Percentiles rank a stretch among this genome's conserved stretches.
These are phyloP conservation scores for Lepidocolaptes lacrymiger DNA, from an alignment of 2,797 vertebrate species.

Conservation along the genomic window DNA sequence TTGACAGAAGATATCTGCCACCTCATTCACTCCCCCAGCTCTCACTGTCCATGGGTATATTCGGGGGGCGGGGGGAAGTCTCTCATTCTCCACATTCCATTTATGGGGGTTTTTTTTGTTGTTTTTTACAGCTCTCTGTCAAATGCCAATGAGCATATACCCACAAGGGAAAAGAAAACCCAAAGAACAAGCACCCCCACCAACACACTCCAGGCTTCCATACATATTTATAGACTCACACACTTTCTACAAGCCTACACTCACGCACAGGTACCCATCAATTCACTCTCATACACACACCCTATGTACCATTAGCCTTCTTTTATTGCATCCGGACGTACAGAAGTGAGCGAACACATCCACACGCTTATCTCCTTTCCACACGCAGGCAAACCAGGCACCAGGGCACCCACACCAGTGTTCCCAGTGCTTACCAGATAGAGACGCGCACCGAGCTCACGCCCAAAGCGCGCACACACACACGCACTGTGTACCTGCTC, in stretches of 20 bases:
- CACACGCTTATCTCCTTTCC: rapidly evolving
- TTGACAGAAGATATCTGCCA: neutral
- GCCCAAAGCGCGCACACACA: neutral
- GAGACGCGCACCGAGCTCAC: rapidly evolving
- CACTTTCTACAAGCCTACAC: neutral
- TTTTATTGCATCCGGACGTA: rapidly evolving
- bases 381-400: rapidly evolving
- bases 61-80: neutral
- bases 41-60: neutral
- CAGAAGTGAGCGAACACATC: rapidly evolving
- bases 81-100: neutral
- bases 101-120: neutral
- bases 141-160: neutral
- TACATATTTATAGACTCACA: neutral
- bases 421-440: neutral
- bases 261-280: neutral
- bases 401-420: too few relatives aligned
- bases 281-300: rapidly evolving
- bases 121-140: neutral
- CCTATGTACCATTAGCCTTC: rapidly evolving
- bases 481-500: rapidly evolving
- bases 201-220: neutral
- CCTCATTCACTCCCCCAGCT: neutral
- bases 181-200: neutral
- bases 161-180: neutral